phyloP scores from a whole-genome alignment of 2,113 vertebrate species.

The Pseudorasbora parva region DNA sequence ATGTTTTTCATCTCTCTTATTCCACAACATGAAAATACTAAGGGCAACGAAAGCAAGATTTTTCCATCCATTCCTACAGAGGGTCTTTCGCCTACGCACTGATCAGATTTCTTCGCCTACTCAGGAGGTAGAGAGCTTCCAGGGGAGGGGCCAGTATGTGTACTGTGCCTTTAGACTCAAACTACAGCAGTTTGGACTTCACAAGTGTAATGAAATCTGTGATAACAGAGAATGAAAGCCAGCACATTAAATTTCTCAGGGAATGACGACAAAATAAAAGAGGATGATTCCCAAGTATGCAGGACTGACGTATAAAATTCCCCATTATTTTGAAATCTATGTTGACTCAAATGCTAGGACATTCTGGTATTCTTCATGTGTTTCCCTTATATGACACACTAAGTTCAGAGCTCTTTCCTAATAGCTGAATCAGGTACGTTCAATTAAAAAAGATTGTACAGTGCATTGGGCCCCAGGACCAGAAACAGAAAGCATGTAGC shows the following conservation, averaged over 20 bases:
- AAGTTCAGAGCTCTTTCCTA: too few relatives aligned
- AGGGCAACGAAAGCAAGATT: constrained; percentile 39
- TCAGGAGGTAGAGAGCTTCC: constrained; percentile 55
- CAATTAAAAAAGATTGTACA: too few relatives aligned
- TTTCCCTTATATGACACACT: too few relatives aligned
- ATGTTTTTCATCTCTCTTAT: constrained; percentile 76
- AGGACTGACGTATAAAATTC: not conserved
- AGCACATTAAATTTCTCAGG: not conserved
- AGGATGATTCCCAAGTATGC: not conserved
- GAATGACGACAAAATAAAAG: not conserved
- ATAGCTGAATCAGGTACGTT: too few relatives aligned
- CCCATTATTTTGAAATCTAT: not conserved
- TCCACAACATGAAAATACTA: constrained; percentile 60
- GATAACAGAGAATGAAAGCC: constrained; percentile 13
- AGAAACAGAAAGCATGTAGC: not conserved
- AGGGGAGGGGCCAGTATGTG: constrained; percentile 61
- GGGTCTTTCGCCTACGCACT: constrained; percentile 64
- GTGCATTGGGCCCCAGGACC: too few relatives aligned
- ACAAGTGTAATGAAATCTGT: not conserved
- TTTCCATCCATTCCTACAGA: constrained; percentile 68
- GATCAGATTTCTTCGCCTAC: constrained; percentile 68
- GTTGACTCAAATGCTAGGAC: not conserved
- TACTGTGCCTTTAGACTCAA: constrained; percentile 30
- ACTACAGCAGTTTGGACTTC: constrained; percentile 12
- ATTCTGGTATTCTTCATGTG: not conserved